A percentile compares a stretch with the other conserved stretches of the same genome.
phyloP scores from a whole-genome alignment of 2,888 invertebrate genomes.

The Chrysotoxum bicinctum region DNA sequence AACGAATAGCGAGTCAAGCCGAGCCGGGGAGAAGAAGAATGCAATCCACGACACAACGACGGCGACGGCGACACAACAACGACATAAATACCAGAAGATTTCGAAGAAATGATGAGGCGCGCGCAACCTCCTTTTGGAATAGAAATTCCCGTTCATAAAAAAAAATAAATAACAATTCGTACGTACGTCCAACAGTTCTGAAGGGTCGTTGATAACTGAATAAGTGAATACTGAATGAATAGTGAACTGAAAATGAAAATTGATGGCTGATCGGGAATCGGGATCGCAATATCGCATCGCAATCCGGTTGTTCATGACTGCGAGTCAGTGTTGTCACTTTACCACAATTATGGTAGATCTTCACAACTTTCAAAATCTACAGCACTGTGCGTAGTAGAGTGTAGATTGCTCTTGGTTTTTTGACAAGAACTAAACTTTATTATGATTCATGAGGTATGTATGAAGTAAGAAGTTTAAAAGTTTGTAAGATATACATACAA shows the following conservation, averaged over 20 bases:
- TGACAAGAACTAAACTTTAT: too few species aligned
- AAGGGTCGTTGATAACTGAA: constrained; percentile 34
- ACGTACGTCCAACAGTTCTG: constrained; percentile 10
- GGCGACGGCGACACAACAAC: constrained; percentile 20
- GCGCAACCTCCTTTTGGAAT: constrained; percentile 6
- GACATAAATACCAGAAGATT: constrained; percentile 32
- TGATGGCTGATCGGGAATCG: not conserved
- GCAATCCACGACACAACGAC: constrained; percentile 12
- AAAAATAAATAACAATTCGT: not conserved
- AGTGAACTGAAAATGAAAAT: not conserved
- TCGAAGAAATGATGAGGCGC: constrained; percentile 21
- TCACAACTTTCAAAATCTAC: not conserved
- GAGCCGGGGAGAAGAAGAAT: constrained; percentile 24
- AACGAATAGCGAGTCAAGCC: not conserved
- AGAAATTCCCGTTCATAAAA: constrained; percentile 1
- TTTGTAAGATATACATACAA: too few species aligned
- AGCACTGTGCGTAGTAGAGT: too few species aligned
- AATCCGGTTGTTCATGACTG: not conserved
- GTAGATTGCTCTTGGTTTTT: too few species aligned
- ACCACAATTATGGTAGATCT: not conserved
- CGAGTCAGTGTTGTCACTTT: not conserved
- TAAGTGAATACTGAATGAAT: not conserved
- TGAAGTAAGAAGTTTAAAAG: too few species aligned
- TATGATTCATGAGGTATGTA: too few species aligned
- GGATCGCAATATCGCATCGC: constrained; percentile 1